Evolutionary conservation across 1,140 invertebrate genomes (phyloP), one percentile per base, ranked within the genome.

Genomic region (Bombus consobrinus): DNA sequence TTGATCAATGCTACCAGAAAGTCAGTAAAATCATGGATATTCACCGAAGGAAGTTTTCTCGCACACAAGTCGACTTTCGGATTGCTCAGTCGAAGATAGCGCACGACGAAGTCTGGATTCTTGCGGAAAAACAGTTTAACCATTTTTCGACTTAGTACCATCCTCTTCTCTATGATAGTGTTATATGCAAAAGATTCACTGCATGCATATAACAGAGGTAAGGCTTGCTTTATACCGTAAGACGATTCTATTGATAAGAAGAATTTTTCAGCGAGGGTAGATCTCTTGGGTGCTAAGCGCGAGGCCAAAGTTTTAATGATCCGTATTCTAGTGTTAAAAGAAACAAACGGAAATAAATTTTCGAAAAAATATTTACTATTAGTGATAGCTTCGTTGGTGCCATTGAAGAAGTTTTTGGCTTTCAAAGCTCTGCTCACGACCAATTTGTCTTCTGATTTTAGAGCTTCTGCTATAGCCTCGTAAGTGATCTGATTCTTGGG

Each of bases 351-450:
- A 0, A 94, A 87, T 0, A 95, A 15, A 15, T 92, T 39, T 0
- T 85, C 32, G 1, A 87, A 25, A 34, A 94, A 94, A 53, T 93
- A 92, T 6, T 89, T 12, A 1, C 87, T 85, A n/a, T 92, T 88
- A 9, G 93, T 80, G 0, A 93, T 68, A 0, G 84, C 32, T 1
- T 78, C 83, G 12, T 92, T 81, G 5, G 64, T 83, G 0, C 84
- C 85, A 10, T 91, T 71, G 74, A 95, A 94, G 28, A 94, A 90
- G 86, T 92, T 91, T 0, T 64, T 72, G 0, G 90, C 92, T 13
- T 91, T 87, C 0, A 95, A 53, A n/a, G 93, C 94, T 73, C 87
- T 85, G 3, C 90, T 82, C 13, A 92, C 87, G 1, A 95, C n/a
- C 0, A 79, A 43, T 25, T 43, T 1, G 32, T 95, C 90, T 0